phyloP scores from a whole-genome alignment of 2,888 invertebrate species.

The Andricus curvator region DNA sequence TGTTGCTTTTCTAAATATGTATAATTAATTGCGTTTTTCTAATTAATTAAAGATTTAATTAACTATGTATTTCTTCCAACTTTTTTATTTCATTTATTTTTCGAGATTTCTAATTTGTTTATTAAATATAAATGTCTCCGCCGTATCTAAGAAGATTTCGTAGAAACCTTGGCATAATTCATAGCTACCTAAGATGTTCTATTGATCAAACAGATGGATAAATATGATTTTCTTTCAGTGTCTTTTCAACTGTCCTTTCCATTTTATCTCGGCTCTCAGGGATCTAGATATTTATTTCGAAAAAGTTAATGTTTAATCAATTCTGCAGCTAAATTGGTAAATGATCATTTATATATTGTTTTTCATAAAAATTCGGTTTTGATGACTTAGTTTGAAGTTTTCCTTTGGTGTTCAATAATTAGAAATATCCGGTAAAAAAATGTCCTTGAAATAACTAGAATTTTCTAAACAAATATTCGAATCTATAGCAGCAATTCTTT shows the following conservation, averaged over 20 bases:
- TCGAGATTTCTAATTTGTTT: not conserved
- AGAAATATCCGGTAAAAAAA: too few species aligned
- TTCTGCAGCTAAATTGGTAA: not conserved
- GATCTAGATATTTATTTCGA: not conserved
- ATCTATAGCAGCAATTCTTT: not conserved
- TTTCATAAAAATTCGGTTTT: not conserved
- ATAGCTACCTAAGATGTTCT: constrained; percentile 63
- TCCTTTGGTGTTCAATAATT: too few species aligned
- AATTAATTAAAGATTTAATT: not conserved
- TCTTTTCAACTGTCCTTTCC: not conserved
- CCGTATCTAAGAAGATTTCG: constrained; percentile 42
- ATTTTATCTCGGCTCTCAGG: not conserved
- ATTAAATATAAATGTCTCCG: constrained; percentile 18
- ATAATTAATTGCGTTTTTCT: not conserved
- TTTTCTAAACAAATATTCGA: not conserved
- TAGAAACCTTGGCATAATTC: constrained; percentile 55
- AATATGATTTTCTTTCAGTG: constrained; percentile 52
- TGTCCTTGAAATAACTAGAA: not conserved
- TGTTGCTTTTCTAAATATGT: not conserved
- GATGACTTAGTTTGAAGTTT: not conserved
- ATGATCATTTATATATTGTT: not conserved
- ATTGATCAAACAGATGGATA: constrained; percentile 74
- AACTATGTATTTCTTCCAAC: not conserved
- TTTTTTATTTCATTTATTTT: constrained; percentile 29
- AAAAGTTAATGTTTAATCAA: not conserved